Evolutionary conservation across 2,888 invertebrate genomes (phyloP), one percentile per base, ranked within the genome.

Genomic region (Trissolcus brochymenae): DNA sequence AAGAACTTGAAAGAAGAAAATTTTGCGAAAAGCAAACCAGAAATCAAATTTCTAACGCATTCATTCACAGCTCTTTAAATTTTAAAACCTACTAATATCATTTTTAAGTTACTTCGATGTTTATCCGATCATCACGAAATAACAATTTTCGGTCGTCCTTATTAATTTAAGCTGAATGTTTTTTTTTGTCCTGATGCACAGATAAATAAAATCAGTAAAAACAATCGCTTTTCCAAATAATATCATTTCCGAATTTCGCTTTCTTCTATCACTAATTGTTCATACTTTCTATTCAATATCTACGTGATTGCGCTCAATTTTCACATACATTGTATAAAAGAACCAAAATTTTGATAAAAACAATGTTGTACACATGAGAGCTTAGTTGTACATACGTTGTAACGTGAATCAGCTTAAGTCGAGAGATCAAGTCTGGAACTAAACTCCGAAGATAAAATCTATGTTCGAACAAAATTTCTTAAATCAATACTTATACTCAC

Each of bases 301-400:
- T 62, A 62, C 40, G 62, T 71, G 49, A 29, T 71, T 40, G 51
- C 51, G 57, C 61, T 14, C 43, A 46, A 53, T 53, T 16, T 64
- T 64, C 54, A 64, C 60, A 65, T 72, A 72, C 17, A 43, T 43
- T 13, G 59, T 72, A 65, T 54, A 65, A 72, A 65, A 72, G 65
- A 60, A 25, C 25, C 25, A 25, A 25, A 25, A 25, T 25, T 25
- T 25, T 6, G 6, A 25, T 2, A 25, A 25, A 25, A 25, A 25
- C 25, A 25, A 25, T 4, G 25, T 3, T 6, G 4, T 25, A 0
- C 25, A 0, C 4, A 0, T 25, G 0, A 25, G 25, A 25, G 4
- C 25, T 3, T 25, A 25, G 25, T 25, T 25, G 4, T 25, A 25
- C 25, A 25, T 25, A 25, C 2, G 25, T 25, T 25, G 25, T 25